phyloP scores from a whole-genome alignment of 2,888 invertebrate genomes.

The Selenia dentaria region DNA sequence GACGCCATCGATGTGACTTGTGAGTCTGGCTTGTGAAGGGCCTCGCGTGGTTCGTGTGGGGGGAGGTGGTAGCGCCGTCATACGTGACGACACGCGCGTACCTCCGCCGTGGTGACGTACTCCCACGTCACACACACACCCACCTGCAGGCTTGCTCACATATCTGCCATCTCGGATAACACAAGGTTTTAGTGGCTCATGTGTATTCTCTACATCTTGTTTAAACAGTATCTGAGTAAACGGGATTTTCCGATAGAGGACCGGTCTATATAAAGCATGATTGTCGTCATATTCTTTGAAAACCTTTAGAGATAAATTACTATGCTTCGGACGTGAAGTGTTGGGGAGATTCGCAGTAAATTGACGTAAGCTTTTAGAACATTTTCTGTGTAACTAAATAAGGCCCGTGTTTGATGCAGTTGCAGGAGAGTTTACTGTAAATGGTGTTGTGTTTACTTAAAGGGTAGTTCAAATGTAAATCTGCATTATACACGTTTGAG shows the following conservation, averaged over 20 bases:
- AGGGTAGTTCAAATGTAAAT: too few species aligned
- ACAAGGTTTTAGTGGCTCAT: background rate
- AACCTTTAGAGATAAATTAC: too few species aligned
- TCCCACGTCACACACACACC: conserved; percentile 11
- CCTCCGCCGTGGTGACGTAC: conserved; percentile 1
- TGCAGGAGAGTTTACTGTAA: too few species aligned
- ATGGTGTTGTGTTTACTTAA: too few species aligned
- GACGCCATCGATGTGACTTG: too few species aligned
- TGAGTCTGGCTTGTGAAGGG: too few species aligned
- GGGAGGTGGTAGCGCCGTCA: background rate
- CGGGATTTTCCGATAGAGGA: conserved; percentile 3
- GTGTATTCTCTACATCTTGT: background rate
- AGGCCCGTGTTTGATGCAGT: too few species aligned
- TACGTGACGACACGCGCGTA: conserved; percentile 11
- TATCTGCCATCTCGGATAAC: background rate
- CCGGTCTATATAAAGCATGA: background rate
- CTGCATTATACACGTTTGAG: too few species aligned
- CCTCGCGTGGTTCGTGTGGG: too few species aligned
- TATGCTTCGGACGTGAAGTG: background rate
- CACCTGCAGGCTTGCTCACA: background rate
- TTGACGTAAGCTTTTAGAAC: too few species aligned
- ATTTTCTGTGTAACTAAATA: too few species aligned
- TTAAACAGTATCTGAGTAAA: background rate
- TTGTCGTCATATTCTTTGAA: conserved; percentile 14
- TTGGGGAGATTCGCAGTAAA: too few species aligned